These are phyloP conservation scores for Eulemur rubriventer DNA, from an alignment of 2,797 vertebrate genomes.

Conservation along the genomic window DNA sequence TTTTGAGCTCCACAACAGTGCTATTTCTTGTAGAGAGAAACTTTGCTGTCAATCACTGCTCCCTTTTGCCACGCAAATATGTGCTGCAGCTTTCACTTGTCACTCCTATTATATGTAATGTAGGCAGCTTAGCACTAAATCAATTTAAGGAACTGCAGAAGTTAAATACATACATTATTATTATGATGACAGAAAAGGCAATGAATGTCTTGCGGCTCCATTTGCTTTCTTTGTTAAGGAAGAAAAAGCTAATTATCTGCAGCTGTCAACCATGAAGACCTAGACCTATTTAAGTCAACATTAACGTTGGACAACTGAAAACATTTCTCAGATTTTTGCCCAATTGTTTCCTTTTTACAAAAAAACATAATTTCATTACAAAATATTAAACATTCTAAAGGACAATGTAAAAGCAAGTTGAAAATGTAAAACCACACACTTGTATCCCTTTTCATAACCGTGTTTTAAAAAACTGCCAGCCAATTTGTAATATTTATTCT, in stretches of 20 bases:
- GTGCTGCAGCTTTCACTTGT: conserved; percentile 72
- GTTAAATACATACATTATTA: conserved; percentile 82
- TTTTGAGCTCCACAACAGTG: conserved; percentile 49
- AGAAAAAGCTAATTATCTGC: conserved; percentile 82
- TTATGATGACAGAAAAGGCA: conserved; percentile 77
- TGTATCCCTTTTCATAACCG: conserved; percentile 15
- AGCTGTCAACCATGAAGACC: conserved; percentile 79
- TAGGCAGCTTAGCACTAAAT: conserved; percentile 79
- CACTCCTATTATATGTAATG: conserved; percentile 65
- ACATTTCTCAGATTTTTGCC: conserved; percentile 71
- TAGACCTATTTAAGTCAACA: conserved; percentile 77
- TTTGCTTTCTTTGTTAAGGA: conserved; percentile 82
- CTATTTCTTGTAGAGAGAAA: conserved; percentile 57
- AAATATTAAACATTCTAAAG: conserved; percentile 49
- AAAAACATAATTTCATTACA: conserved; percentile 51
- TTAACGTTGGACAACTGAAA: conserved; percentile 78
- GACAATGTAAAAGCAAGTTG: conserved; percentile 59
- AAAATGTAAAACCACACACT: conserved; percentile 43
- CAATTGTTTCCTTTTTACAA: neutral
- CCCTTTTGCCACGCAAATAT: conserved; percentile 68
- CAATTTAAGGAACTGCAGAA: conserved; percentile 77
- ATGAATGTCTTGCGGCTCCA: conserved; percentile 71
- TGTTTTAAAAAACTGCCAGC: conserved; percentile 31
- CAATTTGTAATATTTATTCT: conserved; percentile 28
- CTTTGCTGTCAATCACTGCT: conserved; percentile 69